A percentile compares a stretch with the other conserved stretches of the same genome.
phyloP scores from a whole-genome alignment of 53 echinoderm and acorn worm genomes.

The Luidia sarsii region DNA sequence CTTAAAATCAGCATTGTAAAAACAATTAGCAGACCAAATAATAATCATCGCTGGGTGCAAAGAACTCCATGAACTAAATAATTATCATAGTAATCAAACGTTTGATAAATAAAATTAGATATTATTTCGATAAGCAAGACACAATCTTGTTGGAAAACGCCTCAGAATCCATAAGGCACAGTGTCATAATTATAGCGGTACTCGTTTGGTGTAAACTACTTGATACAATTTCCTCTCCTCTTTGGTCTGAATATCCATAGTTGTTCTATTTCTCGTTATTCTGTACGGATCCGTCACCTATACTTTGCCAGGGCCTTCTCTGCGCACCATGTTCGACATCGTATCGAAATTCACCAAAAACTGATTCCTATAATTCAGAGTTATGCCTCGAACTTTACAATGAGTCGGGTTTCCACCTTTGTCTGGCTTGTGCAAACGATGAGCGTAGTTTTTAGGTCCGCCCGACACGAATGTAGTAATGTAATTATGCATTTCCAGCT shows the following conservation, averaged over 20 bases:
- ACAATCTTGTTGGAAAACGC: too few species aligned
- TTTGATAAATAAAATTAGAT: too few species aligned
- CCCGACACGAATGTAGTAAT: constrained; percentile 8
- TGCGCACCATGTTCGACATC: constrained; percentile 28
- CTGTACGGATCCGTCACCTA: constrained; percentile 15
- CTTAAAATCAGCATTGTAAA: too few species aligned
- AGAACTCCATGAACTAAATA: too few species aligned
- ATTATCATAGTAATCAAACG: too few species aligned
- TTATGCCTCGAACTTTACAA: constrained; percentile 47
- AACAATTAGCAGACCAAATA: too few species aligned
- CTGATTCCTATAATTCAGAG: constrained; percentile 19
- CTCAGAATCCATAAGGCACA: constrained; percentile 8
- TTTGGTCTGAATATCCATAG: constrained; percentile 14
- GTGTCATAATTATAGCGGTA: constrained; percentile 28
- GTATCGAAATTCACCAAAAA: constrained; percentile 42
- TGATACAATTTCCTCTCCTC: constrained; percentile 19
- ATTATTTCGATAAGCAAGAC: too few species aligned
- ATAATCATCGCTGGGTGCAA: too few species aligned
- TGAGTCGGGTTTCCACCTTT: background rate
- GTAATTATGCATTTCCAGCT: constrained; percentile 31
- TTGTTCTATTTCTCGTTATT: constrained; percentile 15
- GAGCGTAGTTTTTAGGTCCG: background rate
- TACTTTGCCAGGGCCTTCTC: background rate
- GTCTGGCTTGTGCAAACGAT: constrained; percentile 5
- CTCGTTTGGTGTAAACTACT: constrained; percentile 43